Evolutionary conservation across 2,888 invertebrate genomes (phyloP).

Genomic region (Eilema griseolum): DNA sequence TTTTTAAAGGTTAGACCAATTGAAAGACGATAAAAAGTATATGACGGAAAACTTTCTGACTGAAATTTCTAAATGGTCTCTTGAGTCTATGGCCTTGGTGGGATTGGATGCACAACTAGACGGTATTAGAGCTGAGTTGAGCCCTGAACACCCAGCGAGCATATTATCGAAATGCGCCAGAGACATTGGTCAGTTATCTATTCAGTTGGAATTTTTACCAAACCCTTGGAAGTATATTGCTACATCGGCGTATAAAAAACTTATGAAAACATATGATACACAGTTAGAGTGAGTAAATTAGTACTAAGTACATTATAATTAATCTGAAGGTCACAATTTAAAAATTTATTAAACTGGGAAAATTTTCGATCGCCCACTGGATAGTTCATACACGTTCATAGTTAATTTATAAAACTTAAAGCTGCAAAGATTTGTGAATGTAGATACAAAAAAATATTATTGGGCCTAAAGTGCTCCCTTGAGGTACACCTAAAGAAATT

Average conservation of each 20-base stretch:
- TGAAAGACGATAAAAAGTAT: slow-evolving; percentile 62
- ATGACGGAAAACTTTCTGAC: slow-evolving; percentile 76
- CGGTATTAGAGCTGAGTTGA: slow-evolving; percentile 62
- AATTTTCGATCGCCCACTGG: no score
- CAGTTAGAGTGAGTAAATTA: slow-evolving; percentile 77
- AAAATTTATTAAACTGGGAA: no score
- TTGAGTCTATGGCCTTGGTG: slow-evolving; percentile 85
- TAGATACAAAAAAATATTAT: no score
- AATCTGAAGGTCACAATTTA: no score
- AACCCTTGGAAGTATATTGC: slow-evolving; percentile 68
- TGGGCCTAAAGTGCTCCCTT: no score
- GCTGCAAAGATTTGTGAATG: no score
- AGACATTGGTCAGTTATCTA: slow-evolving; percentile 65
- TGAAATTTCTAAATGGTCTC: slow-evolving; percentile 88
- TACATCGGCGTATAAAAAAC: slow-evolving; percentile 69
- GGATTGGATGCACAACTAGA: slow-evolving; percentile 71
- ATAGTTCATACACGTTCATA: no score
- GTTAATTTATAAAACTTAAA: no score
- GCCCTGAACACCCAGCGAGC: slow-evolving; percentile 67
- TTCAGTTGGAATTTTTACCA: slow-evolving; percentile 70
- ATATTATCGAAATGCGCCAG: slow-evolving; percentile 66
- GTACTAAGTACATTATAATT: neutral
- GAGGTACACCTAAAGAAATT: no score
- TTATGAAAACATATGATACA: slow-evolving; percentile 68
- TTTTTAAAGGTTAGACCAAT: slow-evolving; percentile 64